Conservation (phyloP, 2,113 vertebrate genomes). For the Corythaeola cristata region DNA sequence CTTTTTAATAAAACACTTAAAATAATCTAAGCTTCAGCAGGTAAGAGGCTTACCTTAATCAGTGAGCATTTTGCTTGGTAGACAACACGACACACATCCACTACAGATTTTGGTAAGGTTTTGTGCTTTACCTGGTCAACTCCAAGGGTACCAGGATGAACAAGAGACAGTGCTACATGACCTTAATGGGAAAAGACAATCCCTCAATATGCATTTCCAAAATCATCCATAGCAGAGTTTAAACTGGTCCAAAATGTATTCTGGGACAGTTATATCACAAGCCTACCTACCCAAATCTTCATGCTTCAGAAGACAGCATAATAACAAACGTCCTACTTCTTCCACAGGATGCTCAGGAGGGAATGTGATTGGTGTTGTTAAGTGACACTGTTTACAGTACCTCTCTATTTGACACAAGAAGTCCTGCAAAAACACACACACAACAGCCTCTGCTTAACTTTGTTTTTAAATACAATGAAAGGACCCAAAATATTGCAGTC, state of each 20-base stretch:
- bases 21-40: not conserved
- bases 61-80: conserved; percentile 98
- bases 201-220: not conserved
- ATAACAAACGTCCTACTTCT: conserved; percentile 93
- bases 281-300: conserved; percentile 90
- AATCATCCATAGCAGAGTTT: not conserved
- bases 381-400: conserved; percentile 95
- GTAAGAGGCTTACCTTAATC: conserved; percentile 85
- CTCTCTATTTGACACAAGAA: conserved; percentile 97
- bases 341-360: conserved; percentile 97
- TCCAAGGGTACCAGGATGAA: conserved; percentile 88
- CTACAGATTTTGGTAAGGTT: conserved; percentile 92
- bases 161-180: conserved; percentile 91
- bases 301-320: conserved; percentile 97
- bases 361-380: conserved; percentile 95
- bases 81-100: conserved; percentile 96
- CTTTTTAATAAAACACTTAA: not conserved
- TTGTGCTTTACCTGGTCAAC: conserved; percentile 94
- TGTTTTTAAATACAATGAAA: not conserved
- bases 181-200: conserved; percentile 74
- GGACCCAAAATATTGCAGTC: not conserved
- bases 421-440: conserved; percentile 77
- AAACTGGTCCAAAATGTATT: not conserved
- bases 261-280: not conserved
- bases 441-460: not conserved